Conservation (phyloP, 2,113 vertebrate genomes). For the Indicator maculatus region DNA sequence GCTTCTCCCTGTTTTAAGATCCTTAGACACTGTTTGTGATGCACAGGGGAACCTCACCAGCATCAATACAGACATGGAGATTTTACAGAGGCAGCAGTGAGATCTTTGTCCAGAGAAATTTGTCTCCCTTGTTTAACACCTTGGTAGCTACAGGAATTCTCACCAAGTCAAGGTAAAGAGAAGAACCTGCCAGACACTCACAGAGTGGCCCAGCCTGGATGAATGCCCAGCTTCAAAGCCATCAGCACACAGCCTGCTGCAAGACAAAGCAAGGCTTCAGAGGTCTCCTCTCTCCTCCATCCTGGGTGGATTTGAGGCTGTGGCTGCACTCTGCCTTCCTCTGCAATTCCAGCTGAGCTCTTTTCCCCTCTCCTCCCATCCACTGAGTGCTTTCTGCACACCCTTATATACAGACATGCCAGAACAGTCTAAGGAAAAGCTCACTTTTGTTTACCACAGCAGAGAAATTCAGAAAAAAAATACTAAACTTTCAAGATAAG, state of each 20-base stretch:
- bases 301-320: accelerated
- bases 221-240: background rate
- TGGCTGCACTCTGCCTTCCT: background rate
- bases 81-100: background rate
- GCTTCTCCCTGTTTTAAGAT: background rate
- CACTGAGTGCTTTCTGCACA: accelerated
- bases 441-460: background rate
- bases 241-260: background rate
- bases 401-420: accelerated
- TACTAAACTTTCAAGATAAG: background rate
- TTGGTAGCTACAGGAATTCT: background rate
- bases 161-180: background rate
- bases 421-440: background rate
- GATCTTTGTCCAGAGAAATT: background rate
- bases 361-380: background rate
- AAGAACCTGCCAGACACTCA: background rate
- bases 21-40: background rate
- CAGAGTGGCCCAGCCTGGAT: too few species aligned
- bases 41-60: background rate
- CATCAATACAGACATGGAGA: background rate
- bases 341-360: background rate
- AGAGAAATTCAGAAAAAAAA: background rate
- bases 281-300: background rate
- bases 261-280: background rate
- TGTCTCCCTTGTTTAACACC: background rate